Base-by-base conservation (phyloP, 2,113 vertebrate species). In the Heterotilapia buettikoferi region DNA sequence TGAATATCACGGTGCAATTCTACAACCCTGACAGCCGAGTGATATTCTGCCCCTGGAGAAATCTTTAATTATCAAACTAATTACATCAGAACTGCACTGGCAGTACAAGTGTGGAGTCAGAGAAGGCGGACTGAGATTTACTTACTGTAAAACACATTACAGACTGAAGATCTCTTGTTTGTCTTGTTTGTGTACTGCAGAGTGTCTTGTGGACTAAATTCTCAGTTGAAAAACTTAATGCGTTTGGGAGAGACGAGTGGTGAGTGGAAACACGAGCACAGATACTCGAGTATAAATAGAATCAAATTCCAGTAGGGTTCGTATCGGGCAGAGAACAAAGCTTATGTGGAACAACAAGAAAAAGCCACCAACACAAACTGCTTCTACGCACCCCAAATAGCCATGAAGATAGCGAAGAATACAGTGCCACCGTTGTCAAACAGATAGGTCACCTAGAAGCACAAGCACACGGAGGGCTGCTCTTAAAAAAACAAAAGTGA, bases 331-430 rank as follows among this genome's bases (percentile, higher is more conserved):
- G 63, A 81, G 56, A 84, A 59, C n/a, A 61, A 12, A 66, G 56
- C 33, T 38, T 29, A 36, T 73, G 26, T 26, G 59, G 57, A 19
- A 79, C 31, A 87, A 66, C 24, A 80, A 90, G 18, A 21, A 84
- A 80, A 83, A 54, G 16, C 14, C 66, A 73, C 47, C n/a, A 66
- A 86, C 21, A 80, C 26, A 78, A 4, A 76, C 24, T n/a, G 80
- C 24, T 40, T 80, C 19, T 45, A 94, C 96, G 76, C 94, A 97
- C 96, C 97, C 96, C 97, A 97, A 86, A 97, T 97, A 89, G 97
- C 96, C 97, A 97, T 97, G 93, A 97, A 97, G 93, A 97, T 97
- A 9, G 96, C 97, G 66, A 97, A 96, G 92, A 97, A 97, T 80
- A 97, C 97, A 24, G 96, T 97, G 31, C 96, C 96, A 38, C 97